Evolutionary conservation across 2,113 vertebrate genomes (phyloP).

Genomic region (Octodon degus): DNA sequence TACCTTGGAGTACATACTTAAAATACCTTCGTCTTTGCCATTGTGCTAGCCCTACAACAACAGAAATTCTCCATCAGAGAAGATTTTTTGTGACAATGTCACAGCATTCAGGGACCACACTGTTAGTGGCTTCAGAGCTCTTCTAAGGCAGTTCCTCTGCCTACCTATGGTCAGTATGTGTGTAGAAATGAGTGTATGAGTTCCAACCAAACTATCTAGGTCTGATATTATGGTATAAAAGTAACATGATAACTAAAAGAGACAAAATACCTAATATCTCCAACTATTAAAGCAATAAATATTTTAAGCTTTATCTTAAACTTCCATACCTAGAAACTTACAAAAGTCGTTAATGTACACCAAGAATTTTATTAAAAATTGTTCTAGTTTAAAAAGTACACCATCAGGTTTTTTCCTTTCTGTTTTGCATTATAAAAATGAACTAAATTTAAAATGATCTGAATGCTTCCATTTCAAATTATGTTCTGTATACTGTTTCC

Average conservation of each 20-base stretch:
- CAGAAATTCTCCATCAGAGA: not conserved
- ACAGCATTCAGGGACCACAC: not conserved
- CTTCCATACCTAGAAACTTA: not conserved
- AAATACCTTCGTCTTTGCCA: not conserved
- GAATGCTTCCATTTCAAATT: constrained; percentile 56
- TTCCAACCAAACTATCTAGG: not conserved
- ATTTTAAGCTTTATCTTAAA: constrained; percentile 4
- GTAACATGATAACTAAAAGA: not conserved
- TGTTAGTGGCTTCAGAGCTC: not conserved
- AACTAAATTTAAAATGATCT: constrained; percentile 32
- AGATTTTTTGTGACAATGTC: not conserved
- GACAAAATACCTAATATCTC: not conserved
- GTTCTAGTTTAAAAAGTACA: not conserved
- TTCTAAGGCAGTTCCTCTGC: not conserved
- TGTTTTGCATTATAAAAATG: constrained; percentile 41
- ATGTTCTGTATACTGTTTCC: not conserved
- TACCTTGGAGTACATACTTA: constrained; percentile 9
- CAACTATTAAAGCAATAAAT: not conserved
- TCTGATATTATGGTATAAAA: not conserved
- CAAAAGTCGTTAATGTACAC: not conserved
- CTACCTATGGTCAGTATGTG: not conserved
- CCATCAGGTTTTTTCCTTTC: not conserved
- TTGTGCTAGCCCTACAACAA: not conserved
- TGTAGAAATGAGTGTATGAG: not conserved
- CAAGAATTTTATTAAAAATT: constrained; percentile 4